Evolutionary conservation across 1,140 invertebrate species (phyloP), one percentile per base, ranked within the genome.

Genomic region (Prorops nasuta): DNA sequence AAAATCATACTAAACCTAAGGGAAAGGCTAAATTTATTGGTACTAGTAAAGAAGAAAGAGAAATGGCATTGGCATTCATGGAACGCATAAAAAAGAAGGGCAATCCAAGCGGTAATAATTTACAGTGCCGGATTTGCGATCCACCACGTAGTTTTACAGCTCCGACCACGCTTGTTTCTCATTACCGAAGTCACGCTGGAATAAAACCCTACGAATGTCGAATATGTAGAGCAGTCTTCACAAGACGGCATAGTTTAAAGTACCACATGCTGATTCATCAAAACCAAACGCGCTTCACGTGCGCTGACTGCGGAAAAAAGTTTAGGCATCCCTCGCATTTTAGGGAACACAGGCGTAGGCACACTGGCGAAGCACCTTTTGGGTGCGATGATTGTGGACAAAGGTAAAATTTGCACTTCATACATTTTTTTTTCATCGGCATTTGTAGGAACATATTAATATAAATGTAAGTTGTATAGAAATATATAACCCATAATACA

Each of bases 251-350:
- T 61, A 84, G 82, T 38, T 73, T 86, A 12, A 86, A 87, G 49
- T 86, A 87, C 61, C 85, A 87, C 58, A 83, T 84, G 80, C 58
- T 86, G 31, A 86, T 86, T 54, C 85, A 86, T 61, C 79, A 81
- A 55, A 85, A 86, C 69, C 79, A 83, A 63, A 85, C 82, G 8
- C 73, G 84, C 15, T 86, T 86, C 57, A 83, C 80, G 0, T 87
- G 85, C 49, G 67, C 71, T 9, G 83, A 84, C 58, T 87, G 85
- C 64, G 81, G 80, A 0, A 76, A 84, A 17, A 83, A 84, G 57
- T 87, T 87, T 45, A 74, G 85, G 24, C 85, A 87, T 69, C 84
- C 84, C 2, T 85, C 83, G 39, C 85, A 87, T 63, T 87, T 84
- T 58, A 83, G 84, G 59, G 84, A 86, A 62, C 85, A 87, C 60